phyloP scores from a whole-genome alignment of 1,140 invertebrate species.

The Eurosta solidaginis region DNA sequence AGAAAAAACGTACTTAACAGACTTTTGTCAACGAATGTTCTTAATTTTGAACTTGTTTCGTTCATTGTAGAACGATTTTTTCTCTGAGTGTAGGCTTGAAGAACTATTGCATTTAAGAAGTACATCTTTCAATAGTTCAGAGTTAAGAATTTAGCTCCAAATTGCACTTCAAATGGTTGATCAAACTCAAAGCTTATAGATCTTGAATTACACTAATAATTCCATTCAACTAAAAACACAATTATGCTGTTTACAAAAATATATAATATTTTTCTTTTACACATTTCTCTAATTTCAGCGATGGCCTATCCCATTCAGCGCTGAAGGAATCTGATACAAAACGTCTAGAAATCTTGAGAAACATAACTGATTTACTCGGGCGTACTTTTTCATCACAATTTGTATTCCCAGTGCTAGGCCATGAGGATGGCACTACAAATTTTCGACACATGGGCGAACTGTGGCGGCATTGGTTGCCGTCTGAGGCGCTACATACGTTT shows the following conservation, averaged over 20 bases:
- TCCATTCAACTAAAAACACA: no score
- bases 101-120: no score
- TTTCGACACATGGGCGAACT: slow-evolving; percentile 67
- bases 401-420: slow-evolving; percentile 80
- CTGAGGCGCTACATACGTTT: slow-evolving; percentile 77
- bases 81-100: no score
- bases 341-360: slow-evolving; percentile 72
- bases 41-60: no score
- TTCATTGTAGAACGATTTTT: no score
- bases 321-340: slow-evolving; percentile 64
- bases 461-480: slow-evolving; percentile 81
- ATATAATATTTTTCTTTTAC: background rate
- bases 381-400: slow-evolving; percentile 80
- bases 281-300: slow-evolving; percentile 59
- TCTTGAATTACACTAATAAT: no score
- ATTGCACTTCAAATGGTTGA: no score
- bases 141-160: no score
- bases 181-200: no score
- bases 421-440: slow-evolving; percentile 72
- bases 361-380: slow-evolving; percentile 76
- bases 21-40: no score
- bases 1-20: no score
- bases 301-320: slow-evolving; percentile 67
- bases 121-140: no score
- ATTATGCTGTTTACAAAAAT: background rate